Evolutionary conservation across 2,888 invertebrate species (phyloP).

Genomic region (Agrotis puta): DNA sequence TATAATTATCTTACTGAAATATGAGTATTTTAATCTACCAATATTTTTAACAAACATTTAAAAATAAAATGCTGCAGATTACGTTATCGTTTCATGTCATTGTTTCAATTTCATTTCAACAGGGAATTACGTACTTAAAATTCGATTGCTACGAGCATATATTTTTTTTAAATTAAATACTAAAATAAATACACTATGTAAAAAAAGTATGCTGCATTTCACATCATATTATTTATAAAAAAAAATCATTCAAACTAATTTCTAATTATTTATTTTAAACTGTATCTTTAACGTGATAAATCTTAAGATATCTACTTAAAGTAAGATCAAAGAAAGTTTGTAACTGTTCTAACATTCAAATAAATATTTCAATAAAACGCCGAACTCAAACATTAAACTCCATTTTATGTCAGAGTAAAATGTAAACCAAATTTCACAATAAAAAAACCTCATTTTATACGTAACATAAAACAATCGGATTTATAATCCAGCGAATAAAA

Average conservation of each 20-base stretch:
- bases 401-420: not conserved
- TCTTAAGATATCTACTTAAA: not conserved
- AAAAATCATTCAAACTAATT: no score
- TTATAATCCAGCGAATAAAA: slow-evolving; percentile 15
- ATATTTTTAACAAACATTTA: not conserved
- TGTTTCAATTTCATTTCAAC: not conserved
- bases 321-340: not conserved
- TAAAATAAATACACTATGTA: no score
- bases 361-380: not conserved
- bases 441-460: not conserved
- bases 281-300: no score
- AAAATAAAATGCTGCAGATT: not conserved
- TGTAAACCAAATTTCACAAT: not conserved
- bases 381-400: not conserved
- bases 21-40: not conserved
- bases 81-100: slow-evolving; percentile 5
- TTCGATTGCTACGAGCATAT: no score
- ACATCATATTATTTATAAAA: no score
- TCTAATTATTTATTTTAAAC: no score
- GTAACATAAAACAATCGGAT: slow-evolving; percentile 5
- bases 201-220: no score
- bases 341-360: not conserved
- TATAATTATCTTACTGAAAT: not conserved
- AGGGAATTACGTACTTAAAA: no score
- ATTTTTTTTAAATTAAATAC: no score